A percentile compares a stretch with the other conserved stretches of the same genome.
Evolutionary conservation across 2,888 invertebrate species (phyloP).

Genomic region (Norana najaformis): DNA sequence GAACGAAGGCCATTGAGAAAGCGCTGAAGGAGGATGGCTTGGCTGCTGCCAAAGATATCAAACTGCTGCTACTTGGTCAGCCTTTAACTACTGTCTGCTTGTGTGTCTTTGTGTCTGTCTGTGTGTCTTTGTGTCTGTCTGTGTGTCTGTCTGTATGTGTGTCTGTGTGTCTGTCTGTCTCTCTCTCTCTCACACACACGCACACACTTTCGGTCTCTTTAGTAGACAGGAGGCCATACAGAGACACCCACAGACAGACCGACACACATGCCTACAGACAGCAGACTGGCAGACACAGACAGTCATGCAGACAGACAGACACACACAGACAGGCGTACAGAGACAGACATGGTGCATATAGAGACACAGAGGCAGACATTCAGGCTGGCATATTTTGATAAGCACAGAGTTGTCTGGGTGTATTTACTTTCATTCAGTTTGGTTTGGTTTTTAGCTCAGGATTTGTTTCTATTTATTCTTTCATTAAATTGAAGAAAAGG

Average conservation of each 20-base stretch:
- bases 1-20: slow-evolving; percentile 95
- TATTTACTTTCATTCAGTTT: neutral
- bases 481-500: neutral
- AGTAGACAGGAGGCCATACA: neutral
- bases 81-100: neutral
- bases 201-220: neutral
- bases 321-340: neutral
- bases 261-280: neutral
- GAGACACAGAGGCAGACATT: neutral
- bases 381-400: too few species aligned
- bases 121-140: neutral
- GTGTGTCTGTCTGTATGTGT: neutral
- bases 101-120: neutral
- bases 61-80: slow-evolving; percentile 91
- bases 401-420: neutral
- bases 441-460: neutral
- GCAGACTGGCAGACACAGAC: neutral
- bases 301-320: neutral
- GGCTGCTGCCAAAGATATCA: slow-evolving; percentile 97
- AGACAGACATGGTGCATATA: neutral
- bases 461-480: neutral
- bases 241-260: neutral
- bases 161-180: neutral
- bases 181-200: neutral
- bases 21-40: slow-evolving; percentile 97